These are phyloP conservation scores for Hypercompe scribonia DNA, from an alignment of 2,888 invertebrate species.

Conservation along the genomic window DNA sequence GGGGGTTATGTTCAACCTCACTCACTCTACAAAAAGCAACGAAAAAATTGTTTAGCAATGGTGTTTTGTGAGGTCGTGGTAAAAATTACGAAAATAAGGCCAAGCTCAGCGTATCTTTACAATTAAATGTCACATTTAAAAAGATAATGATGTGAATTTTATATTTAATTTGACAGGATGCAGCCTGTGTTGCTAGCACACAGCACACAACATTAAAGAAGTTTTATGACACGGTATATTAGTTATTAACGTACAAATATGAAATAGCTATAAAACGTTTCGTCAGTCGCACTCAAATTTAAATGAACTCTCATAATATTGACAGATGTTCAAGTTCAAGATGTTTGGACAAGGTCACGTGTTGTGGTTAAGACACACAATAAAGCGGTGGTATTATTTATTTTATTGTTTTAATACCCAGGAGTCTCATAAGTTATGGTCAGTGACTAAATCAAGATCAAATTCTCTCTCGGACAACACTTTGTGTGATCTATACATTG, in stretches of 20 bases:
- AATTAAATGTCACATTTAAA: background rate
- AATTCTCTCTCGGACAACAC: no score
- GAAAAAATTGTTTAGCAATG: no score
- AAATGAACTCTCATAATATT: background rate
- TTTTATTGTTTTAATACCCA: background rate
- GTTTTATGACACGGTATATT: background rate
- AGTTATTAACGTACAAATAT: background rate
- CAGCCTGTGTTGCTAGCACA: background rate
- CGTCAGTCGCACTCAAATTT: background rate
- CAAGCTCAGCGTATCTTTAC: no score
- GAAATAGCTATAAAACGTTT: background rate
- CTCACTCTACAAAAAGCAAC: no score
- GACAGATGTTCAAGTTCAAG: background rate
- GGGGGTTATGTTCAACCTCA: no score
- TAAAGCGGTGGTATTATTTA: background rate
- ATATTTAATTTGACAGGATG: background rate
- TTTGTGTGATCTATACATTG: no score
- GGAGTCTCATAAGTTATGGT: no score
- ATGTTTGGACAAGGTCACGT: background rate
- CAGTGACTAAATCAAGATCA: no score
- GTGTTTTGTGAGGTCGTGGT: no score
- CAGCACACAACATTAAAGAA: background rate
- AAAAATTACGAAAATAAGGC: no score
- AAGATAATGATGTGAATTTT: background rate
- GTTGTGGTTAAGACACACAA: background rate